Base-by-base conservation (phyloP, 92 coral and sea anemone genomes). In the Palythoa grandiflora region DNA sequence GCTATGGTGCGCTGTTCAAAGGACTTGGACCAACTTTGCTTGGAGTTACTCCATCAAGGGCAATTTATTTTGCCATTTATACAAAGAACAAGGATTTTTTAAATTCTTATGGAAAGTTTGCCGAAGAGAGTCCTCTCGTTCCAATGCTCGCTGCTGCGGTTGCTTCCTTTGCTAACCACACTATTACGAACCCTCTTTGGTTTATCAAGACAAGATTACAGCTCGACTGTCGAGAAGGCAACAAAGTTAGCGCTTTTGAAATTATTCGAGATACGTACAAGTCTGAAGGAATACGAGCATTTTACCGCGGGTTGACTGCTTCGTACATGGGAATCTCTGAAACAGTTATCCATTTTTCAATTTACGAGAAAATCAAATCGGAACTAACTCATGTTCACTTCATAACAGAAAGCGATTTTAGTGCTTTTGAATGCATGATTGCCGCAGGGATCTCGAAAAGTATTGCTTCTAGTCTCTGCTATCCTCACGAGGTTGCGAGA, bases 401-500 rank as follows among this genome's bases (percentile, higher is more conserved):
- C 40, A 87, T 87, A 80, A 87, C 77, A 7, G 88, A 68, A n/a
- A 79, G 91, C 16, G 94, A 90, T 54, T 78, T 95, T 71, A 80
- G 79, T 50, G 90, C 93, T 38, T 66, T 94, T 20, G 98, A 96
- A 59, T 94, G 96, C 59, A 85, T 95, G 96, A 72, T 96, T 35
- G 98, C 98, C 28, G 98, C 98, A 48, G 98, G 96, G 11, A 70
- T 93, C 37, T 95, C 98, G 13, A 96, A 96, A 73, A 89, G 92
- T 40, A 96, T 96, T 38, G 98, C 98, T 38, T 90, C 98, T n/a
- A 88, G 91, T 50, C 78, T 94, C 37, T 95, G 96, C 66, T 96
- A 96, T 71, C 98, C 98, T 8, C 98, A 96, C 72, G 98, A 96
- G 80, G 98, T 96, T 16, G 95, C 96, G 10, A 94, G 98, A 40